A percentile compares a stretch with the other conserved stretches of the same genome.
phyloP scores from a whole-genome alignment of 2,113 vertebrate species.

The Phainopepla nitens region DNA sequence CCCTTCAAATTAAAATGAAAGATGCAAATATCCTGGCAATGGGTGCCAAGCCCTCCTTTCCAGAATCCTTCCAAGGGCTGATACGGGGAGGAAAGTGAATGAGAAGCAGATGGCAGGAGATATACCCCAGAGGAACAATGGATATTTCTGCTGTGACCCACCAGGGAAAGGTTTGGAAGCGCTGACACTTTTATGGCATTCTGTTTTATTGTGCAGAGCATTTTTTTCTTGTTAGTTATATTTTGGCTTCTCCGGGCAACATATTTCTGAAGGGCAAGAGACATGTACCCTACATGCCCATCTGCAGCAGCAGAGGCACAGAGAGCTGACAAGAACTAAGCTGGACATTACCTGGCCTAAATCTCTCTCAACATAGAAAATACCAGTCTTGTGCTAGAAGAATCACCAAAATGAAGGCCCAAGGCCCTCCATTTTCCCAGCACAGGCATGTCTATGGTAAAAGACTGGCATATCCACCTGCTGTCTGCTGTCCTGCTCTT shows the following conservation, averaged over 20 bases:
- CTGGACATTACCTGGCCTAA: background rate
- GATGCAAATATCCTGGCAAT: constrained; percentile 11
- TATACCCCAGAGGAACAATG: background rate
- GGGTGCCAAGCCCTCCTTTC: constrained; percentile 1
- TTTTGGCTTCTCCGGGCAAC: constrained; percentile 35
- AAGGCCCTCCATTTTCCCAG: background rate
- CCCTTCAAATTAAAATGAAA: constrained; percentile 27
- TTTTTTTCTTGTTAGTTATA: constrained; percentile 48
- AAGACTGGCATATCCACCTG: background rate
- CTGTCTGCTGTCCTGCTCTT: background rate
- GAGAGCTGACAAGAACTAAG: background rate
- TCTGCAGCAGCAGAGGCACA: background rate
- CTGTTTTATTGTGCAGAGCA: constrained; percentile 32
- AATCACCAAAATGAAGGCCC: background rate
- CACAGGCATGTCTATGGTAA: background rate
- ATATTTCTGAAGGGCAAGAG: constrained; percentile 30
- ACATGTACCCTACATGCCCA: background rate
- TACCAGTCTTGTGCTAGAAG: background rate
- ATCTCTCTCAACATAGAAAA: background rate
- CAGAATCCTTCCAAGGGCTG: constrained; percentile 17
- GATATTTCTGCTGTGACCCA: constrained; percentile 59
- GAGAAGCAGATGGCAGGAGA: constrained; percentile 49
- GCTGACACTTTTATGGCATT: constrained; percentile 52
- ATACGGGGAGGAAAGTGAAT: background rate
- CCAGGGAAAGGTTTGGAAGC: constrained; percentile 48